Conservation (phyloP, 2,113 vertebrate species). For the Pycnonotus jocosus region DNA sequence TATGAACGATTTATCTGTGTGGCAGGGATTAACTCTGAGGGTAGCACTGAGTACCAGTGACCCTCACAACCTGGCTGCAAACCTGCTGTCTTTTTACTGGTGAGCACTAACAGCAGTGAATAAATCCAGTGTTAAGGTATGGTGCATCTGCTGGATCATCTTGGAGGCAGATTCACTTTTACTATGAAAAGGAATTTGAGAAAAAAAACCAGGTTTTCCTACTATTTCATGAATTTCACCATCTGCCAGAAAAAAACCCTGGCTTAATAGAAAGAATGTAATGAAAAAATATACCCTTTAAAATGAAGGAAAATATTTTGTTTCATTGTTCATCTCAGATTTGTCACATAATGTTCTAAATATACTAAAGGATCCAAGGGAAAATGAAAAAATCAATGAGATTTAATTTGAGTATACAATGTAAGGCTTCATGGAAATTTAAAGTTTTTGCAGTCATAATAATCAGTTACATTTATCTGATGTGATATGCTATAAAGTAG, state of each 20-base stretch:
- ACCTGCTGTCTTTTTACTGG: neutral
- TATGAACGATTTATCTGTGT: fast-evolving
- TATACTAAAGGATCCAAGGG: neutral
- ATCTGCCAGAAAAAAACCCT: neutral
- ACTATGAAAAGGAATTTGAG: neutral
- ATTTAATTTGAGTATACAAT: neutral
- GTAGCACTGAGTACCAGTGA: neutral
- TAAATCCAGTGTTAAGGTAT: neutral
- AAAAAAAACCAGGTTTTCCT: neutral
- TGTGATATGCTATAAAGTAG: neutral
- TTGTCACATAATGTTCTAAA: neutral
- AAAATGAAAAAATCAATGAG: neutral
- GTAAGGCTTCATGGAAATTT: neutral
- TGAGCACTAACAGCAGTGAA: neutral
- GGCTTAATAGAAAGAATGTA: neutral
- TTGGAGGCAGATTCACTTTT: neutral
- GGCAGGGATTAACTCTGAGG: neutral
- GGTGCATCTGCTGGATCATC: neutral
- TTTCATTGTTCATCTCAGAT: neutral
- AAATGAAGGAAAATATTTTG: neutral
- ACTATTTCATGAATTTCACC: neutral
- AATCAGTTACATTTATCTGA: neutral
- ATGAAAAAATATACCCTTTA: neutral
- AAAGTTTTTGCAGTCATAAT: neutral
- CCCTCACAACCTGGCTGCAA: neutral